These are phyloP conservation scores for Porphyrio hochstetteri DNA, from an alignment of 2,113 vertebrate genomes.

Conservation along the genomic window DNA sequence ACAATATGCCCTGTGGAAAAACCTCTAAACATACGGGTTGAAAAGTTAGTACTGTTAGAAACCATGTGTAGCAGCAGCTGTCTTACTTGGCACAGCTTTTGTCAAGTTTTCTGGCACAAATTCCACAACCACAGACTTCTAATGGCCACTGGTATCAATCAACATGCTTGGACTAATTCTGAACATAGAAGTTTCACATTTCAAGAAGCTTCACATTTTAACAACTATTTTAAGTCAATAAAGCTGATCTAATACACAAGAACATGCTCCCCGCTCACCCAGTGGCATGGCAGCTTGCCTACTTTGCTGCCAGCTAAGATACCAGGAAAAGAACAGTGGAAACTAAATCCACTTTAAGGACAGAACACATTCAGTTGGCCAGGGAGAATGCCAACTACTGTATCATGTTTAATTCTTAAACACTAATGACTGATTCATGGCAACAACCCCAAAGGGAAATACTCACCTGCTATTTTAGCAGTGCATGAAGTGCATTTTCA, in stretches of 20 bases:
- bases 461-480: constrained; percentile 47
- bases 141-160: constrained; percentile 48
- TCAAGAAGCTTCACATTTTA: constrained; percentile 64
- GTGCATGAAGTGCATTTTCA: neutral
- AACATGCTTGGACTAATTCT: constrained; percentile 57
- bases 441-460: constrained; percentile 50
- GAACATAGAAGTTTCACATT: constrained; percentile 66
- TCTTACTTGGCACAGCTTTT: constrained; percentile 58
- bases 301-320: constrained; percentile 38
- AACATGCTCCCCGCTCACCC: constrained; percentile 3
- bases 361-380: constrained; percentile 29
- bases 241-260: constrained; percentile 51
- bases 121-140: constrained; percentile 26
- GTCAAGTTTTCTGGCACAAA: constrained; percentile 49
- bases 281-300: constrained; percentile 48
- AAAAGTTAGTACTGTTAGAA: constrained; percentile 39
- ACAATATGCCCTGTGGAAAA: constrained; percentile 46
- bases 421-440: constrained; percentile 25
- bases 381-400: constrained; percentile 11
- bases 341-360: constrained; percentile 42
- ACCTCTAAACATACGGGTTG: neutral
- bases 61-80: constrained; percentile 54
- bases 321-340: constrained; percentile 55
- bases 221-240: constrained; percentile 66
- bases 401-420: constrained; percentile 51